These are phyloP conservation scores for Ameiurus melas DNA, from an alignment of 2,113 vertebrate genomes.

Conservation along the genomic window DNA sequence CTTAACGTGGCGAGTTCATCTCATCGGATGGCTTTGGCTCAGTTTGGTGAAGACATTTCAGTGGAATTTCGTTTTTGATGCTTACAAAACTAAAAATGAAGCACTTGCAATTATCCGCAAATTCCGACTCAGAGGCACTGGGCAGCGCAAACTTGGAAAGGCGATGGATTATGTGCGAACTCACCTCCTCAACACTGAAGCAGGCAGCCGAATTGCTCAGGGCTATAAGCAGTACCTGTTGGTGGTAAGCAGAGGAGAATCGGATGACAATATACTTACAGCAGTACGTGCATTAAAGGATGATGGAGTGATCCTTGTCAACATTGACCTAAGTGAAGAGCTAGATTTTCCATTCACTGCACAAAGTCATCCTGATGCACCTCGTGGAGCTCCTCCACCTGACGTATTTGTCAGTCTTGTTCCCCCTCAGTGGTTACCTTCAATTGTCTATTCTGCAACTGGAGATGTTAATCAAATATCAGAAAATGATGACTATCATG, in stretches of 20 bases:
- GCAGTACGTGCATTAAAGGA: constrained; percentile 62
- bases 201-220: constrained; percentile 67
- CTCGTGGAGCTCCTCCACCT: not conserved
- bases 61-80: constrained; percentile 75
- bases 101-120: constrained; percentile 46
- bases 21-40: constrained; percentile 76
- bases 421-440: too few species aligned
- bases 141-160: constrained; percentile 59
- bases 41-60: constrained; percentile 64
- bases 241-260: constrained; percentile 73
- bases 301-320: constrained; percentile 67
- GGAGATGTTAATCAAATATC: constrained; percentile 18
- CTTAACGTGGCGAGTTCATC: constrained; percentile 69
- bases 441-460: constrained; percentile 18
- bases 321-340: constrained; percentile 63
- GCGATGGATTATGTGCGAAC: constrained; percentile 66
- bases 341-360: not conserved
- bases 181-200: constrained; percentile 64
- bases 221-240: constrained; percentile 72
- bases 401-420: not conserved
- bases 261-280: constrained; percentile 61
- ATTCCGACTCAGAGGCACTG: constrained; percentile 47
- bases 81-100: constrained; percentile 62
- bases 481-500: constrained; percentile 43
- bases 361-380: too few species aligned